Evolutionary conservation across 2,888 invertebrate genomes (phyloP).

Genomic region (Calephelis perditalis): DNA sequence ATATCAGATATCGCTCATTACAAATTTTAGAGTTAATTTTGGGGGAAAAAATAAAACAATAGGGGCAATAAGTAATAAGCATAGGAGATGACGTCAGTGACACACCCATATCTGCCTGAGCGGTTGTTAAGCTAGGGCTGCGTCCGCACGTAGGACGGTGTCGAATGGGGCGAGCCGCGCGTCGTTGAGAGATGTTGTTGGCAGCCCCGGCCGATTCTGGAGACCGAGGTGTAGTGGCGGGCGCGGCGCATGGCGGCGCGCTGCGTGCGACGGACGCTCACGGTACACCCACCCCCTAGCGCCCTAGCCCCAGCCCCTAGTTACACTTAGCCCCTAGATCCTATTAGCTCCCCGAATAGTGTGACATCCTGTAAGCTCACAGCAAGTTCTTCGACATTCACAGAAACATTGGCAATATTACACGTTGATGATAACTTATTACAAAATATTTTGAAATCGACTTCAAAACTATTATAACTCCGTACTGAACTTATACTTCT

Average conservation of each 20-base stretch:
- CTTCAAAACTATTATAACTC: neutral
- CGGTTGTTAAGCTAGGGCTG: conserved; percentile 62
- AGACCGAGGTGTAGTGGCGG: conserved; percentile 78
- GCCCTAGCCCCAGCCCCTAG: conserved; percentile 26
- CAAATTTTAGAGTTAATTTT: neutral
- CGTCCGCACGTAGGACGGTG: conserved; percentile 66
- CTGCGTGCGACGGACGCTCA: conserved; percentile 72
- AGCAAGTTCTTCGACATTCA: conserved; percentile 30
- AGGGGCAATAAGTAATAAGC: neutral
- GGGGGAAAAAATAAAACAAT: neutral
- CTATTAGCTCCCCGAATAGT: conserved; percentile 24
- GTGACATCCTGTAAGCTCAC: conserved; percentile 28
- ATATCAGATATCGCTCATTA: neutral
- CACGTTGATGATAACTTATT: neutral
- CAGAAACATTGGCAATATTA: conserved; percentile 8
- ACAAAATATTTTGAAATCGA: neutral
- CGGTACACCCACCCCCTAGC: conserved; percentile 48
- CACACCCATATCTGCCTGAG: conserved; percentile 36
- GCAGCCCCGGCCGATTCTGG: conserved; percentile 73
- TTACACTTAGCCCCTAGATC: conserved; percentile 26
- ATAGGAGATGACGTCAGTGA: conserved; percentile 23
- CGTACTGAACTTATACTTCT: conserved; percentile 2
- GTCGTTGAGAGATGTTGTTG: conserved; percentile 75
- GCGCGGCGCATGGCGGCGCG: conserved; percentile 70
- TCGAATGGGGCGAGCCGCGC: conserved; percentile 72